A percentile compares a stretch with the other conserved stretches of the same genome.
Evolutionary conservation across 2,888 invertebrate genomes (phyloP).

Genomic region (Polydrusus cervinus): DNA sequence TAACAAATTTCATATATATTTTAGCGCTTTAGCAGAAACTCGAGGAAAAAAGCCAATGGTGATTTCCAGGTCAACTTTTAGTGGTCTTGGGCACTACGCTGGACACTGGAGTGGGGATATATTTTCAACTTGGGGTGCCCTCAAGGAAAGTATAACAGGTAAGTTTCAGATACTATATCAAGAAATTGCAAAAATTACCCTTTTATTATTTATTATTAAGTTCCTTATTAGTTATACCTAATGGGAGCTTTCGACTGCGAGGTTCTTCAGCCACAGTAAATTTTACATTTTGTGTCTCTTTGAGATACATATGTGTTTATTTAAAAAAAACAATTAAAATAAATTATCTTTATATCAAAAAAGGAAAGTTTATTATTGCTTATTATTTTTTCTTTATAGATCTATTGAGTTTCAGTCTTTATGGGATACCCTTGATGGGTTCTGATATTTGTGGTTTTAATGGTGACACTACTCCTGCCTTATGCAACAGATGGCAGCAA

Average conservation of each 20-base stretch:
- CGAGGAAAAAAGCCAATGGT: conserved; percentile 83
- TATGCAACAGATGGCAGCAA: conserved; percentile 90
- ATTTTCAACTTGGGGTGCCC: conserved; percentile 83
- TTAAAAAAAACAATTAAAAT: no score
- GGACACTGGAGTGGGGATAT: conserved; percentile 93
- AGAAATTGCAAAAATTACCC: no score
- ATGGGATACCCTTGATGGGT: conserved; percentile 88
- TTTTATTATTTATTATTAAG: no score
- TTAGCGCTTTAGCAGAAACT: conserved; percentile 79
- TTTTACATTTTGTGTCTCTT: no score
- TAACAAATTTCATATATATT: neutral
- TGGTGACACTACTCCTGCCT: conserved; percentile 80
- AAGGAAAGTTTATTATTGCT: conserved; percentile 60
- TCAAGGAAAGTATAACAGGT: conserved; percentile 83
- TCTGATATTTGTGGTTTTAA: conserved; percentile 91
- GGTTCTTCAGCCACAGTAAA: no score
- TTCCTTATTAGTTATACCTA: no score
- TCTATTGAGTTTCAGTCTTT: conserved; percentile 82
- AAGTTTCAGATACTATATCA: conserved; percentile 59
- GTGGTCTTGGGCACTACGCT: conserved; percentile 82
- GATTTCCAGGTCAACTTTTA: conserved; percentile 85
- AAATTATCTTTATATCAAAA: no score
- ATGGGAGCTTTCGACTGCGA: no score
- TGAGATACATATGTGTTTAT: no score
- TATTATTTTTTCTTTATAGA: conserved; percentile 69